Base-by-base conservation (phyloP, 2,888 invertebrate genomes). In the Cantharis rustica region DNA sequence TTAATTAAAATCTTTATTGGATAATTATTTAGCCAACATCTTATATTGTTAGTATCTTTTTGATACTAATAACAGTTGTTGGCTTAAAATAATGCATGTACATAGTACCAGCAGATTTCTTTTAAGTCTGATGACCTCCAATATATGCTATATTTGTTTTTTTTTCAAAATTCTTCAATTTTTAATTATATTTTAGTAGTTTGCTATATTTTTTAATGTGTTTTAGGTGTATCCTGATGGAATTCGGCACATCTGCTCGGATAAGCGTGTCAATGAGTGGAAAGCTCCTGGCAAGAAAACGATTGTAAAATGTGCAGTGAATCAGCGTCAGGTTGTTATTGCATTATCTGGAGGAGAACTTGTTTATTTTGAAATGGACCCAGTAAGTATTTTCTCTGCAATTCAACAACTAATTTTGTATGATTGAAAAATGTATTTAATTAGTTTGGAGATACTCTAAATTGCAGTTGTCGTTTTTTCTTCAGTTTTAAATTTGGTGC, bases 351-450 rank as follows among this genome's bases (percentile, higher is more conserved):
- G 98, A 3, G 97, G 98, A 61, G 99, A 99, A 90, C 90, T 99
- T 77, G 98, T 99, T 64, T 99, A 99, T 90, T 99, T 99, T 88
- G 99, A 99, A 91, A 97, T 99, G 98, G 99, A 99, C 89, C 95
- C 97, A 82, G 98, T 98, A 92, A 93, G 95, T 91, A 27, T 64
- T 16, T 62, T 62, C 47, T 47, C 1, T 7, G 1, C 23, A 23
- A 23, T 23, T 9, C 7, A 23, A 23, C 0, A 23, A 23, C 9
- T 23, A 23, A 4, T 23, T 23, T 9, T 9, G 23, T 23, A 17
- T 17, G 17, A n/a, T n/a, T n/a, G n/a, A n/a, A n/a, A n/a, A n/a
- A n/a, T n/a, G n/a, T n/a, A n/a, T n/a, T n/a, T n/a, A n/a, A n/a
- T n/a, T n/a, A n/a, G n/a, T n/a, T n/a, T n/a, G n/a, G 17, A 17